A percentile compares a stretch with the other conserved stretches of the same genome.
These are phyloP conservation scores for human (Homo sapiens) DNA, from an alignment of 2,113 vertebrate genomes.

Conservation along the genomic window DNA sequence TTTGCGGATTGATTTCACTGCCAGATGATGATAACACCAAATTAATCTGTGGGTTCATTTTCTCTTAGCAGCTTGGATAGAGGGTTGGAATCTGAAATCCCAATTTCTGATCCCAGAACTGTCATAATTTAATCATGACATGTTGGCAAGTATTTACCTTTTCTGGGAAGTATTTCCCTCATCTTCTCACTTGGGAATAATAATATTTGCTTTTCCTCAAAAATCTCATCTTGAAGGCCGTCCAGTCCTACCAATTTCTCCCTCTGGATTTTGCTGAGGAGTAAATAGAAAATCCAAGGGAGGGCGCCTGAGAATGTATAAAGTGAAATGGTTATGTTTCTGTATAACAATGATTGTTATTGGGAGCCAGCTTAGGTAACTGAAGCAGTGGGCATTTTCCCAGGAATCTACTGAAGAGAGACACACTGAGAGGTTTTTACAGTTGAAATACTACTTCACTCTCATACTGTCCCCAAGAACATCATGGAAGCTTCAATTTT, in stretches of 20 bases:
- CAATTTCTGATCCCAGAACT: not conserved
- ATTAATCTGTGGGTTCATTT: not conserved
- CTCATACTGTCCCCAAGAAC: not conserved
- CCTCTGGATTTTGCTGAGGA: conserved; percentile 8
- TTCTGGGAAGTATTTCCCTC: not conserved
- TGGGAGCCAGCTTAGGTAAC: not conserved
- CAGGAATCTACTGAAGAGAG: not conserved
- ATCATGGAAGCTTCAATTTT: not conserved
- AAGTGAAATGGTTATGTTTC: not conserved
- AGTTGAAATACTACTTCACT: not conserved
- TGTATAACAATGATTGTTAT: not conserved
- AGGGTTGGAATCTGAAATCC: not conserved
- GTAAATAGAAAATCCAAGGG: not conserved
- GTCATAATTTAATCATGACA: not conserved
- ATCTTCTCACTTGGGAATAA: not conserved
- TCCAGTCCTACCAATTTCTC: not conserved
- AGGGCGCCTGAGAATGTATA: not conserved
- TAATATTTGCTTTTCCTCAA: conserved; percentile 28
- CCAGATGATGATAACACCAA: not conserved
- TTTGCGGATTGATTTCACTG: not conserved
- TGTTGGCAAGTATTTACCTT: not conserved
- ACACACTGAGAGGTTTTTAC: not conserved
- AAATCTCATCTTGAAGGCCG: not conserved
- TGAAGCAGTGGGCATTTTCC: not conserved
- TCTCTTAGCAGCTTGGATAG: not conserved